phyloP scores from a whole-genome alignment of 1,140 invertebrate species.

The Camponotus floridanus region DNA sequence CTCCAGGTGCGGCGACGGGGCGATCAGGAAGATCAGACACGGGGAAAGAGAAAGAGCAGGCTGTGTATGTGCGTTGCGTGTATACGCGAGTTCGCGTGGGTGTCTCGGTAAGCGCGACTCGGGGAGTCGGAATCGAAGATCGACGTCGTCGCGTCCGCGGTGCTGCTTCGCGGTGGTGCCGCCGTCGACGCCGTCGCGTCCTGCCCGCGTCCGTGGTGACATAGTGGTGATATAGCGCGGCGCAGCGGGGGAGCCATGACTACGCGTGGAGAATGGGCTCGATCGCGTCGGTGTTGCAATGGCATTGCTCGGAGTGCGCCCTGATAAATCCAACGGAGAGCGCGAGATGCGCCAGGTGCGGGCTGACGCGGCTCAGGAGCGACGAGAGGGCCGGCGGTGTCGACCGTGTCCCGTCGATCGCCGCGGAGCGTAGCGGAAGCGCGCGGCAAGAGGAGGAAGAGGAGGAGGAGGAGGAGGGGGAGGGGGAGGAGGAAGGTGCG shows the following conservation, averaged over 20 bases:
- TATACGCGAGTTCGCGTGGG: background rate
- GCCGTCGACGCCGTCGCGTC: constrained; percentile 23
- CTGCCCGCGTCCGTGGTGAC: constrained; percentile 1
- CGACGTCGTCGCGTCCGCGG: constrained; percentile 7
- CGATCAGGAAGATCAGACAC: constrained; percentile 10
- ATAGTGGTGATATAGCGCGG: constrained; percentile 59
- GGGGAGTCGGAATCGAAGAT: constrained; percentile 51
- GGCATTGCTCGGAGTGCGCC: constrained; percentile 94
- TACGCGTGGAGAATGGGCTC: constrained; percentile 91
- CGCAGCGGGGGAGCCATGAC: constrained; percentile 82
- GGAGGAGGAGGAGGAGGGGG: too few species aligned
- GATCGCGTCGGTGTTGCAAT: constrained; percentile 95
- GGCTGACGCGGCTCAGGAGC: constrained; percentile 84
- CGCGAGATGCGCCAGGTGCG: constrained; percentile 93
- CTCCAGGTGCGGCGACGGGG: constrained; percentile 32
- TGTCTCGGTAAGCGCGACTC: background rate
- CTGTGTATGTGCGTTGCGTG: background rate
- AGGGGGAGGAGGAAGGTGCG: background rate
- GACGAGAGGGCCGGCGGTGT: constrained; percentile 76
- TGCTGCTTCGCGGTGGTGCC: background rate
- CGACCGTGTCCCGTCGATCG: constrained; percentile 25
- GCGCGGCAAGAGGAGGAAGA: background rate
- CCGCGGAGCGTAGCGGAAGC: constrained; percentile 41
- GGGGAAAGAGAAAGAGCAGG: too few species aligned
- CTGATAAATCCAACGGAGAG: constrained; percentile 94